Evolutionary conservation across 2,888 invertebrate genomes (phyloP), one percentile per base, ranked within the genome.

Genomic region (Sesia bembeciformis): DNA sequence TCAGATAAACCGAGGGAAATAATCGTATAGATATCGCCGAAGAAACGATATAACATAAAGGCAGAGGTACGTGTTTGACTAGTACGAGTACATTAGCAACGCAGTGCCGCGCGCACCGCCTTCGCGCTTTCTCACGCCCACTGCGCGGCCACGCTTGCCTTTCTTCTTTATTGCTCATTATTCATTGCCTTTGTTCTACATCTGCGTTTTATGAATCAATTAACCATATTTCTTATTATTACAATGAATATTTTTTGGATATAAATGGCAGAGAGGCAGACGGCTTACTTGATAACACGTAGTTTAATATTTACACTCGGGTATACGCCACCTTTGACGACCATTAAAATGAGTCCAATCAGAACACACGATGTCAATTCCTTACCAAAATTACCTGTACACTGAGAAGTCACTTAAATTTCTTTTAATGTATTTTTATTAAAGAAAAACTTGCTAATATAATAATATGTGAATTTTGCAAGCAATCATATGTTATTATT

Each of bases 101-200:
- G 23, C 67, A 49, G 65, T 55, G 60, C 53, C 57, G 65, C 64
- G 74, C 66, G n/a, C 23, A 23, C 74, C 78, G 76, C 77, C 76
- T 73, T 73, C 78, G 68, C 69, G 66, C 73, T 76, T 84, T 85
- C 86, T 74, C 86, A 84, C 87, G 84, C 85, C 85, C 84, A 84
- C 81, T 62, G 58, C 57, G 54, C 58, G 57, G 59, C 61, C 61
- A 40, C 63, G 62, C 69, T 67, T 68, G 70, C 76, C 83, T 81
- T 78, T 77, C 77, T 73, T 76, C 76, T 78, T 76, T 75, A 77
- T 73, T 75, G 70, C 74, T 70, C 64, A 73, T 66, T 68, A 68
- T 65, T 61, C 69, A 61, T 61, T 65, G 67, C 69, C 70, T 64
- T 67, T 63, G 60, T 63, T 63, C 64, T 46, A n/a, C 23, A 8